A percentile compares a stretch with the other conserved stretches of the same genome.
These are phyloP conservation scores for Osmerus mordax DNA, from an alignment of 2,113 vertebrate species.

Conservation along the genomic window DNA sequence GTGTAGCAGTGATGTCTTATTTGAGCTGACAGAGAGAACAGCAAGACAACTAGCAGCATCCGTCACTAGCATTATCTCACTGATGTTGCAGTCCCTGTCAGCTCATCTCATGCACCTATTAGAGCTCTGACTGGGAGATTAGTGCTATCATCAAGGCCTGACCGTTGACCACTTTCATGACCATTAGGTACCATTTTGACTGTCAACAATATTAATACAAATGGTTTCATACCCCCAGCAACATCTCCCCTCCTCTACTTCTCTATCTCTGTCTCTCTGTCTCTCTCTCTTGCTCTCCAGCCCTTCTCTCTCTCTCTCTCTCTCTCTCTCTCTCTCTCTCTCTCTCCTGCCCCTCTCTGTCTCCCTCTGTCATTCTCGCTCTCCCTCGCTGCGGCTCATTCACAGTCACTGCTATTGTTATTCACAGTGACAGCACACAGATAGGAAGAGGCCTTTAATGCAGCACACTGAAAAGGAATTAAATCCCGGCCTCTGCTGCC, in stretches of 20 bases:
- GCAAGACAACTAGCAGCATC: constrained; percentile 28
- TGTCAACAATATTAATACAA: not conserved
- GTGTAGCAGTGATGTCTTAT: constrained; percentile 62
- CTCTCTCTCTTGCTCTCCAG: too few relatives aligned
- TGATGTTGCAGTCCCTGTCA: not conserved
- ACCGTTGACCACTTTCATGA: not conserved
- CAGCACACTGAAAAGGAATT: constrained; percentile 40
- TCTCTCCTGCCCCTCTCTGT: not conserved
- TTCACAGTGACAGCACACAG: constrained; percentile 26
- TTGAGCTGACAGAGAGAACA: constrained; percentile 23
- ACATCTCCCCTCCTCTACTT: not conserved
- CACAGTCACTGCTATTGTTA: constrained; percentile 20
- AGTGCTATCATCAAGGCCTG: too few relatives aligned
- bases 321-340: not conserved
- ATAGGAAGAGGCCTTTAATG: constrained; percentile 29
- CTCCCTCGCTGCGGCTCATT: not conserved
- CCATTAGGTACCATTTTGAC: not conserved
- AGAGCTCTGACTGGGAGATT: too few relatives aligned
- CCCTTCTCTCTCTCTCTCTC: not conserved
- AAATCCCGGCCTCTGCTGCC: constrained; percentile 28
- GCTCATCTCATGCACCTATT: not conserved
- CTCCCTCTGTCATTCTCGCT: not conserved
- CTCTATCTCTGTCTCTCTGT: not conserved
- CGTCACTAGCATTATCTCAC: constrained; percentile 27
- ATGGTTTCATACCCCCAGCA: too few relatives aligned